Base-by-base conservation (phyloP, 2,113 vertebrate genomes). In the Neotoma lepida region DNA sequence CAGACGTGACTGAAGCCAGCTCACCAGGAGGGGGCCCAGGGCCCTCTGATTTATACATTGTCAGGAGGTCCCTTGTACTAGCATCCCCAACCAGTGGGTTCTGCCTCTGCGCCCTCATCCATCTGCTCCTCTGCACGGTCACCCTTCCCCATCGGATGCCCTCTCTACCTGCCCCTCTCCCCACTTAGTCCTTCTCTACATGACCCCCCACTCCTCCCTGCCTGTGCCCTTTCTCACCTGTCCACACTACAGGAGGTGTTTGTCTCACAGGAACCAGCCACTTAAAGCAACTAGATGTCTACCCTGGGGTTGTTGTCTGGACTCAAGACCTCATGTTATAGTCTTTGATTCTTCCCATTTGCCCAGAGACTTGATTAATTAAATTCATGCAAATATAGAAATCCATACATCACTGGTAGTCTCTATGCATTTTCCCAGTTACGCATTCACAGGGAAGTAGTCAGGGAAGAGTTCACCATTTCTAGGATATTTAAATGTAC, bases 291-390 rank as follows among this genome's bases (percentile, higher is more conserved):
- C 33, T 13, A 61, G 35, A 22, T 26, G 39, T 51, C 39, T 17
- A 2, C 0, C 3, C 39, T 33, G 76, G 2, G 1, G 1, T 14
- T 0, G 10, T 17, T 14, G 28, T 70, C 84, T 35, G 64, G 68
- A 17, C 33, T 1, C 49, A 2, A 3, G 18, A 30, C 33, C 78
- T 49, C 41, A n/a, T 5, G 5, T 64, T 30, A 3, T 1, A 4
- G 4, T 18, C 46, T n/a, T 13, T 66, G 9, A 7, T 18, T 63
- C 20, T 76, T 49, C 22, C 22, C 73, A 0, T 51, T 7, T 30
- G 33, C 22, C 0, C 8, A 33, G 74, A 81, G 58, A 74, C 35
- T 58, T 41, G n/a, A 35, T 35, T 39, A 9, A 24, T 17, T 54
- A 64, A 14, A 56, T 12, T 35, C 26, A 18, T 35, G 68, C 64